Conservation (phyloP, 2,113 vertebrate species). For the Lepidothrix coronata region DNA sequence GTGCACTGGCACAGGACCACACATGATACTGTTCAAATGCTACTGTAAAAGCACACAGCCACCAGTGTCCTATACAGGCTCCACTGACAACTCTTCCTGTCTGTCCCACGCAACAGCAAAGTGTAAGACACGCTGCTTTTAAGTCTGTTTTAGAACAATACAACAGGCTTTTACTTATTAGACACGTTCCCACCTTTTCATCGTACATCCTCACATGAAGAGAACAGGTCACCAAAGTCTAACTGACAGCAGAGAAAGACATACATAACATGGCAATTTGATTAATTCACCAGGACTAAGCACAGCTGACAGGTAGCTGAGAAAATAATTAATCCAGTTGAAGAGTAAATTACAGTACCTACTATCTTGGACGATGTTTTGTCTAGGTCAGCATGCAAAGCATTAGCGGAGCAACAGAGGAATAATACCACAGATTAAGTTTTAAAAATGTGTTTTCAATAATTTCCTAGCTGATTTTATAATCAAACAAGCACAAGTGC, state of each 20-base stretch:
- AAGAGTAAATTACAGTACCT: constrained; percentile 8
- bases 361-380: not conserved
- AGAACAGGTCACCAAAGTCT: not conserved
- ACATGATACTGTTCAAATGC: not conserved
- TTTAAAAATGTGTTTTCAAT: not conserved
- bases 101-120: not conserved
- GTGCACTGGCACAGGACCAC: not conserved
- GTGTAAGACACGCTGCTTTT: not conserved
- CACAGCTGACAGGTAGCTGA: not conserved
- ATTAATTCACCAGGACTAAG: not conserved
- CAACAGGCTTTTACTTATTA: not conserved
- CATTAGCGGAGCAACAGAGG: not conserved
- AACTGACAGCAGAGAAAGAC: not conserved
- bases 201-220: not conserved
- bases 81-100: not conserved
- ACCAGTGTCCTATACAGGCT: not conserved
- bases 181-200: not conserved
- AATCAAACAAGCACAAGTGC: not conserved
- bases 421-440: not conserved
- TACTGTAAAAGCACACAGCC: not conserved
- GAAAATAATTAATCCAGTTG: not conserved
- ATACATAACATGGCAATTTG: not conserved
- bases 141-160: not conserved
- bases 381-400: not conserved
- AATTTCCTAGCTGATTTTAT: not conserved